Base-by-base conservation (phyloP, 2,113 vertebrate genomes). In the Hippocampus barbouri region DNA sequence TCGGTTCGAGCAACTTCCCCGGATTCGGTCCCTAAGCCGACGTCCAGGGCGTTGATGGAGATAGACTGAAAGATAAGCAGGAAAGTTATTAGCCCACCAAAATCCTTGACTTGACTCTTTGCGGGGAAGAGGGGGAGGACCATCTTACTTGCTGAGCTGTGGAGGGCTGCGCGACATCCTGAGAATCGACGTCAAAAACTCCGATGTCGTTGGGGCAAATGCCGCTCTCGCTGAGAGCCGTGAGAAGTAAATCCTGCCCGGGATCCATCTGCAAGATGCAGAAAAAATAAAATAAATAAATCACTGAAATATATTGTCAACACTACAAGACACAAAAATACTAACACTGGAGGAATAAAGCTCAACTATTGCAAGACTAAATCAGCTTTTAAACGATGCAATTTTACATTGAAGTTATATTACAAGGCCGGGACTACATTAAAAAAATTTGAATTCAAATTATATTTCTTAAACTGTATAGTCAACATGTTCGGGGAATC, bases 171-270 rank as follows among this genome's bases (percentile, higher is more conserved):
- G 91, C 92, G 63, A 90, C 87, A 8, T 99, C 97, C 73, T 95
- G 91, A 88, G 93, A 90, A 80, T 98, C 96, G 76, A 95, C 92
- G 89, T 98, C 97, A 84, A 98, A 98, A 2, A 98, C 20, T 7
- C 89, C 86, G 5, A 90, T 91, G 83, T 99, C 97, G 90, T 97
- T 98, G 8, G 97, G 96, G 86, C 96, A 98, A 89, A 99, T 99
- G 78, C 97, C 97, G 85, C 97, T 97, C 91, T 99, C 97, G 85
- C 97, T 99, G 76, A 99, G 93, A 87, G 97, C 97, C 90, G 97
- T 95, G 79, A 99, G 95, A 78, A 99, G 93, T 90, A 99, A 93
- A 91, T 99, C 97, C 91, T 99, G 97, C 92, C 95, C 96, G 83
- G 97, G 97, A 91, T 98, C 97, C 95, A 98, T 98, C 95, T 98